Base-by-base conservation (phyloP, 2,888 invertebrate species). In the Amaurobius ferox region DNA sequence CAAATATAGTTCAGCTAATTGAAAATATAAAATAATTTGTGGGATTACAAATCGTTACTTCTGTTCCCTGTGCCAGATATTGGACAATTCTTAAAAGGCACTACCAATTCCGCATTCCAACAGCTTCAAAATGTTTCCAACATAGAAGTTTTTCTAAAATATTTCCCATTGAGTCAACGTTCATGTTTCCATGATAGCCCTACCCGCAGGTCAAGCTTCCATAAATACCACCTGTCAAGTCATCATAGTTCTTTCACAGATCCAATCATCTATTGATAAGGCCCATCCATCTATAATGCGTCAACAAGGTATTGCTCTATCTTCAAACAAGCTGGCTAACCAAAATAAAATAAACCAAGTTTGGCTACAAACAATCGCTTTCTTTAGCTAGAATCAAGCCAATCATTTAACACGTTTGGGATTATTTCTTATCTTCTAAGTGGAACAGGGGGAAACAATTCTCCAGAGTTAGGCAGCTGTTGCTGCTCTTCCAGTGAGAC, bases 241-340 rank as follows among this genome's bases (percentile, higher is more conserved):
- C 55, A 55, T 55, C 55, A 11, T 16, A 23, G 55, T 44, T 44
- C 6, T 16, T 44, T 44, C 64, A 28, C 19, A 11, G 23, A 61
- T 13, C 26, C 26, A 61, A 61, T 13, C 5, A 26, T 23, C 5
- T 6, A 1, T 11, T 11, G n/a, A 35, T n/a, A 32, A 35, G 66
- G 32, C 30, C 19, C 9, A 35, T 30, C n/a, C n/a, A 66, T 30
- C 66, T 66, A 16, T 66, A 30, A 13, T 29, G 39, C 61, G 67
- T 74, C 74, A 74, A 85, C 77, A 85, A 85, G 83, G 77, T 55
- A 77, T 32, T 55, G 72, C 83, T 85, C 32, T n/a, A n/a, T n/a
- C n/a, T 85, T 77, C 72, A 85, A 66, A 66, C 29, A 64, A 70
- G 66, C 64, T n/a, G 11, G 64, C 29, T 26, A 72, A 66, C 29